Evolutionary conservation across 2,797 vertebrate genomes (phyloP).

Genomic region (Diplodus puntazzo): DNA sequence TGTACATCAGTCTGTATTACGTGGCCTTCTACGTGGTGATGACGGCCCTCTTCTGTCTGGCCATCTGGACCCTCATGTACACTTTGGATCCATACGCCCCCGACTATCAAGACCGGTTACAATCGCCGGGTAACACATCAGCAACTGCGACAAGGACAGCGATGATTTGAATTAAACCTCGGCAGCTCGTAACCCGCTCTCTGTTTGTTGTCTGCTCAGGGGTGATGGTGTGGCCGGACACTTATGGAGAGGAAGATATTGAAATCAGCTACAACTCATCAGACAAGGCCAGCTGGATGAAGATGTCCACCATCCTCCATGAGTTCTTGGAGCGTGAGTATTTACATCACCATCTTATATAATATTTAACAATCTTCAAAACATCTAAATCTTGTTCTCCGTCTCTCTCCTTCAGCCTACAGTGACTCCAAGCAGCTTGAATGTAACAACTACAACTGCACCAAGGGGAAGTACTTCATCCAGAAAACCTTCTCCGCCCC

Average conservation of each 20-base stretch:
- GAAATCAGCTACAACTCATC: constrained; percentile 89
- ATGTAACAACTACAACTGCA: constrained; percentile 82
- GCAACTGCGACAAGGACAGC: not conserved
- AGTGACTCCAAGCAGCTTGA: constrained; percentile 83
- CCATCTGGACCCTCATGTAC: constrained; percentile 89
- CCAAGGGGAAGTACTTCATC: constrained; percentile 82
- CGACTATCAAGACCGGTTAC: constrained; percentile 91
- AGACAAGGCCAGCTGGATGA: constrained; percentile 81
- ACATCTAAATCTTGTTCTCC: not conserved
- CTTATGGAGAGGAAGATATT: constrained; percentile 86
- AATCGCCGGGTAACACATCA: constrained; percentile 88
- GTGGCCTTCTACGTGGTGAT: constrained; percentile 92
- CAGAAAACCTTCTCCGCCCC: constrained; percentile 83
- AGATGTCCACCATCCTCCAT: constrained; percentile 80
- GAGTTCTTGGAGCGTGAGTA: constrained; percentile 87
- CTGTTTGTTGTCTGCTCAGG: constrained; percentile 74
- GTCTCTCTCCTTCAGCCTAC: constrained; percentile 82
- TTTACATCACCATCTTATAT: not conserved
- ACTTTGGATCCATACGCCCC: constrained; percentile 89
- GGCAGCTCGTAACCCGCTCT: constrained; percentile 7
- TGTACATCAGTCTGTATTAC: constrained; percentile 94
- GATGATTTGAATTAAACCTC: not conserved
- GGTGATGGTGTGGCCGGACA: constrained; percentile 90
- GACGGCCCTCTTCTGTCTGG: constrained; percentile 86
- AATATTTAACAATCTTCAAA: not conserved